Base-by-base conservation (phyloP, 1,140 invertebrate genomes). In the Magallana angulata region DNA sequence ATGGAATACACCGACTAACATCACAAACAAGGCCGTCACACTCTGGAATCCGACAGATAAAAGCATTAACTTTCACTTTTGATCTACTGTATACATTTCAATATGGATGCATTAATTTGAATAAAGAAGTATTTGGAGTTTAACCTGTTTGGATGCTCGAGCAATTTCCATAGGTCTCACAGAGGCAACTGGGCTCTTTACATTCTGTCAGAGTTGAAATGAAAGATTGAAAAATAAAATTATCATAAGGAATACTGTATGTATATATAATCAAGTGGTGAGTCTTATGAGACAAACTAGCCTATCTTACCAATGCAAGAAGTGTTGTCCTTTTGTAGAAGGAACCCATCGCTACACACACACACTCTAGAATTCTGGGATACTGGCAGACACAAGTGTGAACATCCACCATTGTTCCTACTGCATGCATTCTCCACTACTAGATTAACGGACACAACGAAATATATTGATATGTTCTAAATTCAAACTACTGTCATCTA, bases 351-450 rank as follows among this genome's bases (percentile, higher is more conserved):
- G 14, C 68, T 76, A 76, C 68, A 76, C 36, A 1, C 36, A 76
- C 68, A 76, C 8, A 76, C 24, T 12, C 68, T 76, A 24, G 68
- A 36, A 5, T 30, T 30, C 9, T 4, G 9, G 36, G 68, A 76
- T 11, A 76, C 68, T 76, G 30, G 68, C 7, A 76, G 8, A 76
- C 68, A 76, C 68, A 76, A 30, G 68, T 76, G 68, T 30, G 68
- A 36, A 76, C 68, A 76, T 8, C 68, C 68, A 30, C 68, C 68
- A 48, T 76, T 76, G 7, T 76, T 30, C 9, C 8, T 76, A 7
- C 68, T 76, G 14, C 68, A 76, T 8, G 68, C 68, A 76, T 8
- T 76, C 68, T 76, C 68, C 6, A 12, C 68, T 76, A 24, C 18
- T 24, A 71, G 36, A 48, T 48, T 48, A 48, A 48, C 36, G 5